phyloP scores from a whole-genome alignment of 2,888 invertebrate genomes.

The Gisinianus flammeolus region DNA sequence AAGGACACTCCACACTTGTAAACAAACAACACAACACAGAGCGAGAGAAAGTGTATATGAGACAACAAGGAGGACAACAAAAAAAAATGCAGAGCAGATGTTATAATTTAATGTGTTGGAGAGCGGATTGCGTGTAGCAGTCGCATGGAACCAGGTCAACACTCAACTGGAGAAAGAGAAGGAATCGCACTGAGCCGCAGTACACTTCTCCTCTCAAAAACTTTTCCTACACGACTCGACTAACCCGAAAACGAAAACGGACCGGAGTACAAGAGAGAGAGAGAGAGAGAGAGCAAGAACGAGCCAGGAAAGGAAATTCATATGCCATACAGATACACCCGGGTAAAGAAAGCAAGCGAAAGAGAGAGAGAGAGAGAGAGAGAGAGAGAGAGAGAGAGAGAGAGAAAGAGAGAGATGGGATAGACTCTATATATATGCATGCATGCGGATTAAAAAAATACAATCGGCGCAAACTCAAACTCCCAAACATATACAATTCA shows the following conservation, averaged over 20 bases:
- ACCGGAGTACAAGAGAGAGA: no score
- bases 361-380: not conserved
- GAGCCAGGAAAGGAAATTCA: not conserved
- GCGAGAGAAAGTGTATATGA: not conserved
- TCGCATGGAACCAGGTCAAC: not conserved
- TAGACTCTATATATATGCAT: not conserved
- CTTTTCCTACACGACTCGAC: not conserved
- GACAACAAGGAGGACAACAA: not conserved
- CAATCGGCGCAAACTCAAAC: not conserved
- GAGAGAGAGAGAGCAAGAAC: not conserved
- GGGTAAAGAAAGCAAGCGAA: not conserved
- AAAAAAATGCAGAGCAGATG: not conserved
- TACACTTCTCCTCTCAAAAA: not conserved
- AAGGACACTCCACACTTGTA: not conserved
- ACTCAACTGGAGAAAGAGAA: not conserved
- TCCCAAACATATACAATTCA: no score
- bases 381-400: not conserved
- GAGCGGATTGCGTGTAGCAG: not conserved
- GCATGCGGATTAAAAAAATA: not conserved
- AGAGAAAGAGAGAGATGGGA: not conserved
- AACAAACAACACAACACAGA: not conserved
- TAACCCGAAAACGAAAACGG: not conserved
- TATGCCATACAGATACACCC: not conserved
- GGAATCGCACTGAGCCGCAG: not conserved
- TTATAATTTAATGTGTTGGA: not conserved